Conservation (phyloP, 2,113 vertebrate species). For the Boleophthalmus pectinirostris region DNA sequence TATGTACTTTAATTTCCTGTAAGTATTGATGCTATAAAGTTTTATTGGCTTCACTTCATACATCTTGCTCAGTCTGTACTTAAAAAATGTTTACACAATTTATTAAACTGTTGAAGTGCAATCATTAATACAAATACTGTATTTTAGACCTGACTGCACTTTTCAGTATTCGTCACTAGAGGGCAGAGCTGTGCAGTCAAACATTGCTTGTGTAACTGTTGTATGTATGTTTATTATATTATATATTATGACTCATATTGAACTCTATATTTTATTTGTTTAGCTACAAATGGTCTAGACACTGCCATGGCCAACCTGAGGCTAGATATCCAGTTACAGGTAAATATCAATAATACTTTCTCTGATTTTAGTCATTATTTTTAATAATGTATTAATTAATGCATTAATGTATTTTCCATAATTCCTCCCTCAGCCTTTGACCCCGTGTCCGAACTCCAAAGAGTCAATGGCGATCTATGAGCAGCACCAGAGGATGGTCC, state of each 20-base stretch:
- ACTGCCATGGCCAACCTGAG: conserved; percentile 93
- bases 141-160: not conserved
- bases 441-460: conserved; percentile 96
- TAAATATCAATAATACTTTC: conserved; percentile 47
- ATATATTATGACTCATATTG: not conserved
- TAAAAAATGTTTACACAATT: not conserved
- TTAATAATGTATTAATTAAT: not conserved
- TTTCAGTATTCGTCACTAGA: conserved; percentile 7
- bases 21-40: no score
- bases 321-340: conserved; percentile 94
- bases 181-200: conserved; percentile 17
- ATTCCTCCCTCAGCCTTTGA: conserved; percentile 82
- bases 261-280: conserved; percentile 18
- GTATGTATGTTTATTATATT: not conserved
- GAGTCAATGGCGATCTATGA: conserved; percentile 98
- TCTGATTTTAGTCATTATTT: not conserved
- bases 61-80: no score
- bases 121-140: not conserved
- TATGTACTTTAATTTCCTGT: no score
- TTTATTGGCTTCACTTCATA: no score
- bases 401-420: not conserved
- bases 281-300: conserved; percentile 94
- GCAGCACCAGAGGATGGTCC: conserved; percentile 97
- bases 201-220: not conserved
- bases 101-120: not conserved